A percentile compares a stretch with the other conserved stretches of the same genome.
Conservation (phyloP, 2,113 vertebrate species). For the Sander vitreus region DNA sequence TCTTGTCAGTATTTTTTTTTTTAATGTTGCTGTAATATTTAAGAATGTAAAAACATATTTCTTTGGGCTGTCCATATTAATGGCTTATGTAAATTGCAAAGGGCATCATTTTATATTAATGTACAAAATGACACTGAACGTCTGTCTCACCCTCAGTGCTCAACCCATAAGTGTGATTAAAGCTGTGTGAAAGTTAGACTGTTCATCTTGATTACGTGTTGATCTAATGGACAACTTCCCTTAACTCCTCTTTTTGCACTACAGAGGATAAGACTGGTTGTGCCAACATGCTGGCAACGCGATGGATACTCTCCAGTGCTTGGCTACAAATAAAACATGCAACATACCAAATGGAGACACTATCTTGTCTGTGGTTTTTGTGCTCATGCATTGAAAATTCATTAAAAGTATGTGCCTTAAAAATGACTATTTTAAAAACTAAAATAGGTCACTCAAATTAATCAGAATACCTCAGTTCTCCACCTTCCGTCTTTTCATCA, state of each 20-base stretch:
- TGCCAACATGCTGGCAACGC: conserved; percentile 60
- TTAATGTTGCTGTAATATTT: conserved; percentile 59
- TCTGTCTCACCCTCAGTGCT: conserved; percentile 47
- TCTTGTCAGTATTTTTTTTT: conserved; percentile 40
- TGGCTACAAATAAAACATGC: conserved; percentile 79
- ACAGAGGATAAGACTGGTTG: conserved; percentile 65
- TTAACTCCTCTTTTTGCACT: conserved; percentile 67
- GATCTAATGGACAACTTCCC: conserved; percentile 41
- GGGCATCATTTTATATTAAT: conserved; percentile 58
- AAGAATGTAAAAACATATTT: conserved; percentile 64
- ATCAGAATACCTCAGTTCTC: conserved; percentile 6
- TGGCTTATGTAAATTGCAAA: conserved; percentile 58
- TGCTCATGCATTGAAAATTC: conserved; percentile 15
- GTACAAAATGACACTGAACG: conserved; percentile 46
- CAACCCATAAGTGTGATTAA: conserved; percentile 36
- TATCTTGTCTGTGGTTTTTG: conserved; percentile 40
- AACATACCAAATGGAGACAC: conserved; percentile 53
- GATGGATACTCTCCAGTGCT: conserved; percentile 64
- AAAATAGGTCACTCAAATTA: conserved; percentile 33
- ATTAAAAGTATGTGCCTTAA: conserved; percentile 11
- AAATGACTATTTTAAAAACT: conserved; percentile 38
- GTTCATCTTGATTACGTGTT: conserved; percentile 50
- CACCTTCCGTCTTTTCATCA: not conserved
- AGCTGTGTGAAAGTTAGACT: conserved; percentile 45
- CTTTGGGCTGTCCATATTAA: conserved; percentile 50